These are phyloP conservation scores for Parnassius smintheus DNA, from an alignment of 2,888 invertebrate species.

Conservation along the genomic window DNA sequence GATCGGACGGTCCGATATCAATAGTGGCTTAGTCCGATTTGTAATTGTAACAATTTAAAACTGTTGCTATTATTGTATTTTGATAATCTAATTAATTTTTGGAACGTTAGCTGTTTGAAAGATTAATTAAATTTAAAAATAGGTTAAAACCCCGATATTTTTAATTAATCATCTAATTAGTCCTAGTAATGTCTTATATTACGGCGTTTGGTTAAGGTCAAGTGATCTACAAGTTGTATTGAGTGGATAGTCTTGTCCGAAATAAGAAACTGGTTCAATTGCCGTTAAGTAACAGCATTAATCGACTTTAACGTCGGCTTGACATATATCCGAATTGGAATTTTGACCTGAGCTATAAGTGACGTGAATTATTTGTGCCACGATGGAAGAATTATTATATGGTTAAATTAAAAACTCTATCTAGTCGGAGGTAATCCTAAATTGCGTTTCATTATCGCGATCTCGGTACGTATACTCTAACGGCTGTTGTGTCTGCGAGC, in stretches of 20 bases:
- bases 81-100: too few relatives aligned
- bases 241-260: constrained; percentile 18
- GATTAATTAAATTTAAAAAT: too few relatives aligned
- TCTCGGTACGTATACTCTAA: too few relatives aligned
- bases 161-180: constrained; percentile 2
- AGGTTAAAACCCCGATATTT: not conserved
- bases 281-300: constrained; percentile 26
- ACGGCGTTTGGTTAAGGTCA: constrained; percentile 12
- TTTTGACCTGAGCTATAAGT: constrained; percentile 12
- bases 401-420: not conserved
- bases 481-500: too few relatives aligned
- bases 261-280: constrained; percentile 26
- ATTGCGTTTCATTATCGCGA: too few relatives aligned
- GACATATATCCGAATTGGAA: constrained; percentile 17
- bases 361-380: not conserved
- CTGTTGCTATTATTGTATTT: not conserved
- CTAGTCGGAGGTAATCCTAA: too few relatives aligned
- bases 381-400: constrained; percentile 6
- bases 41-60: constrained; percentile 6
- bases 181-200: constrained; percentile 1
- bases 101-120: too few relatives aligned
- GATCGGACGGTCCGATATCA: constrained; percentile 23
- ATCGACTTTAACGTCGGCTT: constrained; percentile 17
- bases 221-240: constrained; percentile 5
- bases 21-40: constrained; percentile 9